Evolutionary conservation across 2,888 invertebrate species (phyloP).

Genomic region (Nephrotoma flavescens): DNA sequence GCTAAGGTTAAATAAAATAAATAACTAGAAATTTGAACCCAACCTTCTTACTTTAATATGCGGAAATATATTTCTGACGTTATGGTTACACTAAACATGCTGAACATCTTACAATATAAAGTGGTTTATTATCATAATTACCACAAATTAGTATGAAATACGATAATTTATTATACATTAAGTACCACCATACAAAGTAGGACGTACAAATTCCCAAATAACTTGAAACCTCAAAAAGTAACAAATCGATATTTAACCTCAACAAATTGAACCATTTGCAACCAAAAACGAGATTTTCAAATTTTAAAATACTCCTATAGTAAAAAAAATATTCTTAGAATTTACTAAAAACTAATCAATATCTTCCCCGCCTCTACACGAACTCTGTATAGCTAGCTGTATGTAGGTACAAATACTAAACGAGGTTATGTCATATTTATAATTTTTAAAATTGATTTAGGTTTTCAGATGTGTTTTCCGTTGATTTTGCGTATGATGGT

Average conservation of each 20-base stretch:
- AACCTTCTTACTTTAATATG: background rate
- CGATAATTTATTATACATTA: background rate
- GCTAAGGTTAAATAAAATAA: background rate
- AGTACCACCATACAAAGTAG: background rate
- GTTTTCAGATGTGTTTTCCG: background rate
- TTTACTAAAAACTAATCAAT: background rate
- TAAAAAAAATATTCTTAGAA: background rate
- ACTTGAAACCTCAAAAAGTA: background rate
- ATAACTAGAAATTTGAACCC: background rate
- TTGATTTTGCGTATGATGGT: background rate
- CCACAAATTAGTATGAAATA: background rate
- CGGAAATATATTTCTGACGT: background rate
- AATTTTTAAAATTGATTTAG: background rate
- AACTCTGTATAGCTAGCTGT: background rate
- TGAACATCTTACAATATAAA: background rate
- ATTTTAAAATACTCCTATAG: no score
- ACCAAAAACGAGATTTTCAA: no score
- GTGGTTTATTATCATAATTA: background rate
- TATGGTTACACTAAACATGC: background rate
- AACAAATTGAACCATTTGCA: no score
- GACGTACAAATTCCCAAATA: no score
- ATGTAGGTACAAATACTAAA: background rate
- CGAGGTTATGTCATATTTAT: background rate
- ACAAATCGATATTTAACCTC: no score
- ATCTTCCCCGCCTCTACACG: background rate